Conservation (phyloP, 2,888 invertebrate genomes). For the Yponomeuta plumbellus region DNA sequence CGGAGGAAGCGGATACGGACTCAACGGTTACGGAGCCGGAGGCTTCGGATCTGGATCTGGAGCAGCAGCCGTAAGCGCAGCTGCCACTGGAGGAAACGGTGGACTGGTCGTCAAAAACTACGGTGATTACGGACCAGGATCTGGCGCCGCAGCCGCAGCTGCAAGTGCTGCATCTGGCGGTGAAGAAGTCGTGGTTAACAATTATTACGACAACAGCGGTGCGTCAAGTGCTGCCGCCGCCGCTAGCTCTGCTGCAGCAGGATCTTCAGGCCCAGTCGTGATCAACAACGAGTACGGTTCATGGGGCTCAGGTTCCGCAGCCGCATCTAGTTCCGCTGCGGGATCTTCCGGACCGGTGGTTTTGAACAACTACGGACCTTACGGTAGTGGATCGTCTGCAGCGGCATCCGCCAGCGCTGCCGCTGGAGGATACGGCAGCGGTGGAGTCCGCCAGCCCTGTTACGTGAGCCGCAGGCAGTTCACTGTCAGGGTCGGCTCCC, state of each 20-base stretch:
- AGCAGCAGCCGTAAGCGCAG: background rate
- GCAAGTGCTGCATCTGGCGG: constrained; percentile 19
- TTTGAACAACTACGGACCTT: constrained; percentile 5
- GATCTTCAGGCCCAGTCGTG: background rate
- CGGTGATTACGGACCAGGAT: constrained; percentile 13
- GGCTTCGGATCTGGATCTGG: background rate
- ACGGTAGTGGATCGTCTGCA: constrained; percentile 13
- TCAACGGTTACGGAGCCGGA: background rate
- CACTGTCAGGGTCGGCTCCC: constrained; percentile 43
- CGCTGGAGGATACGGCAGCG: constrained; percentile 10
- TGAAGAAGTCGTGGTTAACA: background rate
- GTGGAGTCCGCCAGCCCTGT: constrained; percentile 19
- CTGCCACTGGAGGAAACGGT: background rate
- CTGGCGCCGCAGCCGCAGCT: background rate
- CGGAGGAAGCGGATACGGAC: background rate
- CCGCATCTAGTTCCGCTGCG: background rate
- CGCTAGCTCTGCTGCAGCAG: background rate
- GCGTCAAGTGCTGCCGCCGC: background rate
- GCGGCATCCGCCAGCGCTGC: constrained; percentile 17
- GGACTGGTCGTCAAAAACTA: background rate
- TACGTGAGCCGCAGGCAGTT: constrained; percentile 31
- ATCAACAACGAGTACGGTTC: background rate
- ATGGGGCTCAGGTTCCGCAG: constrained; percentile 10
- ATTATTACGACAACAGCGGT: background rate
- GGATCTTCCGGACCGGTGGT: constrained; percentile 1